Conservation (phyloP, 2,888 invertebrate genomes). For the Phortica magna region DNA sequence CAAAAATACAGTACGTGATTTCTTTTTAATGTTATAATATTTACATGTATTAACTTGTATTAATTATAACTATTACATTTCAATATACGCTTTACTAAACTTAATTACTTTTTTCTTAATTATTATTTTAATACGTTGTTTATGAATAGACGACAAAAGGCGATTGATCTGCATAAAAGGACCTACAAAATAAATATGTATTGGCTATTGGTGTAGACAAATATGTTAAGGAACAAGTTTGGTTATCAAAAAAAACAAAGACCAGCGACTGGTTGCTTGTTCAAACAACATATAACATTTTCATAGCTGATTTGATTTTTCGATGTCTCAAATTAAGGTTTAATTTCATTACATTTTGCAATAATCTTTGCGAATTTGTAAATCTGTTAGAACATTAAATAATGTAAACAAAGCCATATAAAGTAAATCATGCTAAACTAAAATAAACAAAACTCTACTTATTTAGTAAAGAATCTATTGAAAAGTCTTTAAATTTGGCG, state of each 20-base stretch:
- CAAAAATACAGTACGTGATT: not conserved
- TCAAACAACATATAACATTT: too few species aligned
- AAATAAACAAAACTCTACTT: constrained; percentile 50
- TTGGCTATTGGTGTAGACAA: not conserved
- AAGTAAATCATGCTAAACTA: not conserved
- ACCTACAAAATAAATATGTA: not conserved
- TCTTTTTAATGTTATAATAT: not conserved
- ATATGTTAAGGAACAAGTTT: too few species aligned
- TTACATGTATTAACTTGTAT: not conserved
- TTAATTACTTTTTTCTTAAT: not conserved
- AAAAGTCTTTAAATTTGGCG: constrained; percentile 78
- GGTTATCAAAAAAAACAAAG: too few species aligned
- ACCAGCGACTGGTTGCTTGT: too few species aligned
- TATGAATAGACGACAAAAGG: not conserved
- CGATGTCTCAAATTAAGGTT: too few species aligned
- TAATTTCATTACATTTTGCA: too few species aligned
- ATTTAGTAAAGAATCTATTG: constrained; percentile 77
- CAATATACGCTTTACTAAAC: not conserved
- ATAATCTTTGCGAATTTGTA: not conserved
- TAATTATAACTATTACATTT: not conserved
- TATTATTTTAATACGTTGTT: not conserved
- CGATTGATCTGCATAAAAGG: not conserved
- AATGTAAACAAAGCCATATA: not conserved
- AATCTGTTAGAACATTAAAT: not conserved
- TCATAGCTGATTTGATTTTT: too few species aligned